A percentile compares a stretch with the other conserved stretches of the same genome.
Conservation (phyloP, 2,113 vertebrate species). For the Elaphurus davidianus region DNA sequence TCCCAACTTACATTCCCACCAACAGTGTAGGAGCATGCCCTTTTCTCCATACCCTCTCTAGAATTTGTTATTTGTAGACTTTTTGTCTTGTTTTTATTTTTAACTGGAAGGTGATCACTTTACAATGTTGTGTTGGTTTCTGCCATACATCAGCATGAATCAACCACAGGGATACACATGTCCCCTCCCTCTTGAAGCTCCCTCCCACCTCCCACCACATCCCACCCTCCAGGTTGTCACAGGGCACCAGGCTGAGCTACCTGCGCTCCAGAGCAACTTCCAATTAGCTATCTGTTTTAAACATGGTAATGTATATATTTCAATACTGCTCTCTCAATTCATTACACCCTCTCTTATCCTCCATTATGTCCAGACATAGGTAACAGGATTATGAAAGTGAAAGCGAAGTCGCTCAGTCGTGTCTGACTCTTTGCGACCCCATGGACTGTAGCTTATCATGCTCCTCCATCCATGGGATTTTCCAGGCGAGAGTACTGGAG, state of each 20-base stretch:
- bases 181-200: neutral
- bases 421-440: accelerated
- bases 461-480: neutral
- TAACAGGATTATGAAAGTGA: neutral
- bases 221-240: neutral
- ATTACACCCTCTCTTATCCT: neutral
- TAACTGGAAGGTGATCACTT: neutral
- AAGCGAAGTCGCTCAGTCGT: neutral
- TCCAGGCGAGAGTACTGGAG: neutral
- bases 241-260: neutral
- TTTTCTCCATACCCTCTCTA: neutral
- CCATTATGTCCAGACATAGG: neutral
- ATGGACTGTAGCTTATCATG: neutral
- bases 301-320: neutral
- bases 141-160: neutral
- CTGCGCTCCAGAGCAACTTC: neutral
- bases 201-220: neutral
- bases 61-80: neutral
- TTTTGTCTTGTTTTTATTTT: neutral
- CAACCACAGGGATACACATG: neutral
- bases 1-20: neutral
- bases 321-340: neutral
- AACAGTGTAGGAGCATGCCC: neutral
- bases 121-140: neutral
- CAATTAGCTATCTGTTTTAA: neutral